Evolutionary conservation across 30 jellyfish, hydroid and myxozoan genomes (phyloP), one percentile per base, ranked within the genome.

Genomic region (Pelagia noctiluca): DNA sequence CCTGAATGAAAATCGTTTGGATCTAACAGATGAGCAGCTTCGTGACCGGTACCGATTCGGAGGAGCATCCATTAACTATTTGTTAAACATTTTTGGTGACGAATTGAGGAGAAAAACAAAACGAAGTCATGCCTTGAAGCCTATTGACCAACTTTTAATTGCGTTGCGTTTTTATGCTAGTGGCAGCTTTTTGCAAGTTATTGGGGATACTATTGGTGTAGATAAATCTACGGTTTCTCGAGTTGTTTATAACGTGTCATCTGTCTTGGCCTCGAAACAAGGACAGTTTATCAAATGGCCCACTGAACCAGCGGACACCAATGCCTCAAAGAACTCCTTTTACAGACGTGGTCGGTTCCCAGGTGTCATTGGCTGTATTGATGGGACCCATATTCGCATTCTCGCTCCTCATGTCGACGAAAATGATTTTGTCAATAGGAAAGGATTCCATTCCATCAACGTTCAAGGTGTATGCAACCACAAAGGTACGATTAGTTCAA

Each of bases 381-480:
- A n/a, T n/a, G n/a, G n/a, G n/a, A n/a, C n/a, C n/a, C n/a, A n/a
- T n/a, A n/a, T n/a, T n/a, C n/a, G n/a, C n/a, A n/a, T n/a, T n/a
- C n/a, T n/a, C n/a, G n/a, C n/a, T n/a, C n/a, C n/a, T n/a, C n/a
- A n/a, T n/a, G n/a, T n/a, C n/a, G n/a, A n/a, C n/a, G n/a, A n/a
- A n/a, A n/a, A n/a, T n/a, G n/a, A n/a, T n/a, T n/a, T n/a, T n/a
- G n/a, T n/a, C n/a, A 42, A 42, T 42, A 8, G 57, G 8, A 42
- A 42, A 42, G 57, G 57, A 8, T 42, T 42, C 57, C 57, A 42
- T 42, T 42, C 57, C 57, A 54, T 61, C 30, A 61, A 61, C 26
- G 74, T 61, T 61, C 74, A 61, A 61, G 74, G 74, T 19, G 74
- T 61, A 19, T 61, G 74, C 26, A 25, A 61, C 26, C 74, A 61